Evolutionary conservation across 2,797 vertebrate species (phyloP), one percentile per base, ranked within the genome.

Genomic region (Pitangus sulphuratus): DNA sequence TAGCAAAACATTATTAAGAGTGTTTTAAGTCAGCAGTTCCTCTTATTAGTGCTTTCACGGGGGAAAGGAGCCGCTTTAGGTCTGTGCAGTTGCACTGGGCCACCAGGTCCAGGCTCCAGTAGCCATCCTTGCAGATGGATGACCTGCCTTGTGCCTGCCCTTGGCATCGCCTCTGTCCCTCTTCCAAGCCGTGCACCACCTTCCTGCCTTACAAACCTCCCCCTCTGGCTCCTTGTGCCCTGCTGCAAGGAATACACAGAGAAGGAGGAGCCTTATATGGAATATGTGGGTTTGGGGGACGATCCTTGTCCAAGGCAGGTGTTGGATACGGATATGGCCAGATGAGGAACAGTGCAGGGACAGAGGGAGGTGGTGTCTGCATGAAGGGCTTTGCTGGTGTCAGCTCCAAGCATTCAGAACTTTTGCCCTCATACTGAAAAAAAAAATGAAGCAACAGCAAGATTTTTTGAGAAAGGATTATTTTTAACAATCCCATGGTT

Each of bases 1-100:
- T 50, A 95, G 87, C 87, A 94, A 94, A 94, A 93, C 87, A 95
- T 72, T 90, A 81, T 95, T 88, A 94, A 92, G 68, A 79, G 85
- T 54, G 72, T 88, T 93, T 84, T 65, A 93, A 94, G 54, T 84
- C 1, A 0, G 48, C 57, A 44, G 58, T 89, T 96, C 80, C 89
- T 76, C 54, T 60, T 90, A 65, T 89, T 91, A 87, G 62, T 58
- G 15, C 80, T 87, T 87, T 53, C 31, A n/a, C 13, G 30, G 42
- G 42, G 47, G 61, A 85, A 83, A 86, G 86, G 42, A 95, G 84
- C 60, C 69, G 60, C 86, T 88, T 74, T 5, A 82, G 47, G 47
- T 68, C 70, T 69, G 65, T 69, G 74, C 37, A 84, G 81, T 69
- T 90, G 77, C 47, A 42, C 8, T 40, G 70, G 54, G 42, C 66